Conservation (phyloP, 1,140 invertebrate species). For the Leptopilina clavipes region DNA sequence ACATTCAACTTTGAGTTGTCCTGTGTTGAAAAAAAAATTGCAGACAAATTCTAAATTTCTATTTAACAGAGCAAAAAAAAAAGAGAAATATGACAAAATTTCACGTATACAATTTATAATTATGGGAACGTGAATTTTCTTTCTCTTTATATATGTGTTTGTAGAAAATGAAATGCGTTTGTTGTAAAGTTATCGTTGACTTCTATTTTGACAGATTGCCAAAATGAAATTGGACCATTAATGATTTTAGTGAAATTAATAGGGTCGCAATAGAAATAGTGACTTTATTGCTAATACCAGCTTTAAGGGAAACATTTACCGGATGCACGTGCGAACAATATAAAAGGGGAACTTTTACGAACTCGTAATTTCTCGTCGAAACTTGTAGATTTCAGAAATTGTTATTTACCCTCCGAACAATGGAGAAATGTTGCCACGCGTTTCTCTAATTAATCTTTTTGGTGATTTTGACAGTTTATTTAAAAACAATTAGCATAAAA, state of each 20-base stretch:
- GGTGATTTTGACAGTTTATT: too few species aligned
- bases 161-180: too few species aligned
- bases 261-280: not conserved
- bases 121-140: not conserved
- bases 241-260: not conserved
- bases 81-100: too few species aligned
- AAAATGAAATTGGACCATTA: not conserved
- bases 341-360: constrained; percentile 20
- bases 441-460: not conserved
- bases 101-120: too few species aligned
- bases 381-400: not conserved
- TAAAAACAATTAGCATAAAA: too few species aligned
- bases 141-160: not conserved
- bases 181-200: not conserved
- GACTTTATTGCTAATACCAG: not conserved
- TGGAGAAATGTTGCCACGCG: not conserved
- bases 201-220: not conserved
- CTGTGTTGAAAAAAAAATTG: too few species aligned
- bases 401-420: not conserved
- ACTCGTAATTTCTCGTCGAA: constrained; percentile 21
- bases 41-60: too few species aligned
- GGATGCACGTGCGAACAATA: constrained; percentile 25
- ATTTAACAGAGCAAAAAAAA: too few species aligned
- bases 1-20: too few species aligned
- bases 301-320: constrained; percentile 13